phyloP scores from a whole-genome alignment of 1,140 invertebrate species.

The Lepidurus packardi region DNA sequence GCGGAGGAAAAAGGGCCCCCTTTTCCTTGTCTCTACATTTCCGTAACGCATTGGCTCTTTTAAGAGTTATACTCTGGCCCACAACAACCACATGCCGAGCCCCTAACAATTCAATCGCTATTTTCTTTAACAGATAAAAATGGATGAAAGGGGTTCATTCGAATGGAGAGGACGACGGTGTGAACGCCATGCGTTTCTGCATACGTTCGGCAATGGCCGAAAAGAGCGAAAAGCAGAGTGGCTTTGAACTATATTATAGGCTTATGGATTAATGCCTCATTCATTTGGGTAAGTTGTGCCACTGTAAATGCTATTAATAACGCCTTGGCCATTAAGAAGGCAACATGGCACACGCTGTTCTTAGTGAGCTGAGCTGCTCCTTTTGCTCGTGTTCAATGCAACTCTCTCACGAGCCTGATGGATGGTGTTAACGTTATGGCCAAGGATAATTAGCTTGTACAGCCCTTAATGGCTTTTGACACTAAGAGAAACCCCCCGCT shows the following conservation, averaged over 20 bases:
- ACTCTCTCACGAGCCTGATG: conserved; percentile 12
- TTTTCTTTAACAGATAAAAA: background rate
- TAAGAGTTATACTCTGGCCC: background rate
- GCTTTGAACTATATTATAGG: background rate
- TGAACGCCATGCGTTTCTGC: background rate
- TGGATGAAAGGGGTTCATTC: background rate
- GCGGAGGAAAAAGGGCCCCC: background rate
- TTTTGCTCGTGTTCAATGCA: conserved; percentile 3
- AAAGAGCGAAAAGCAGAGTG: background rate
- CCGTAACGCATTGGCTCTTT: background rate
- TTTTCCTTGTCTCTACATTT: background rate
- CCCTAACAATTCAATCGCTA: background rate
- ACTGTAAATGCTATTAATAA: conserved; percentile 11
- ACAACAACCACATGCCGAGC: background rate
- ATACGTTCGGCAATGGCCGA: background rate
- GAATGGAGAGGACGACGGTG: background rate
- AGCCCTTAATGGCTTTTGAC: conserved; percentile 19
- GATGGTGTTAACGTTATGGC: conserved; percentile 19
- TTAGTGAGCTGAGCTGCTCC: background rate
- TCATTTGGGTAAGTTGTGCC: conserved; percentile 6
- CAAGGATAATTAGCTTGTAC: conserved; percentile 19
- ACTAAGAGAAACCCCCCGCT: conserved; percentile 12
- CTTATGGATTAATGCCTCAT: background rate
- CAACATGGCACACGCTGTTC: conserved; percentile 16
- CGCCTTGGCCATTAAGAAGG: conserved; percentile 9